Evolutionary conservation across 2,113 vertebrate species (phyloP), one percentile per base, ranked within the genome.

Genomic region (Herpetotheres cachinnans): DNA sequence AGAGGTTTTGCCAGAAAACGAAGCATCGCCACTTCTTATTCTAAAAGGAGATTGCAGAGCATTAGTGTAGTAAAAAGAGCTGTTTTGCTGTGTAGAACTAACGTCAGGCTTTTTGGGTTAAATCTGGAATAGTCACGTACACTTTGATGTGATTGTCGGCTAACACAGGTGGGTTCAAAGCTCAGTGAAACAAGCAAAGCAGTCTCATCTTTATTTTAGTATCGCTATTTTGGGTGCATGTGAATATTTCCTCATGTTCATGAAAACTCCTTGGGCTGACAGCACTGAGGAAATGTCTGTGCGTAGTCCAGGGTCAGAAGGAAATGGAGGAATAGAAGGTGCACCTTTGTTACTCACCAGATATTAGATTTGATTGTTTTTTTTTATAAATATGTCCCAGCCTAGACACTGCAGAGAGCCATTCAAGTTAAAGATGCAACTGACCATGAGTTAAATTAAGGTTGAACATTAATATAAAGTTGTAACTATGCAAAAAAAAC

Each of bases 161-260:
- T 80, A 62, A 73, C 58, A 36, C 42, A 67, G 46, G 21, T 78
- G 69, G 44, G 58, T 83, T 96, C 91, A 96, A 67, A 89, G 65
- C 86, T 91, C 5, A 0, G 56, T 86, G 85, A 88, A 94, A 82
- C 70, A 83, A 58, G 38, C 19, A 58, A 90, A 90, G 29, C 10
- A n/a, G 4, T 82, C 76, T 80, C 63, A 73, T 94, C 18, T 88
- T 91, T 96, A 81, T 91, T 94, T 95, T 69, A 90, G n/a, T 63
- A 16, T 63, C 72, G 24, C 63, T 81, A 9, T 72, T 91, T 79
- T 94, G 54, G 38, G 25, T 72, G 44, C 40, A 24, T 61, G 52
- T 47, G 70, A 79, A 42, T 44, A 56, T 79, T 93, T 91, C 27
- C 11, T 82, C 24, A 25, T 32, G 49, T 54, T 86, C 59, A 13